Evolutionary conservation across 2,797 vertebrate genomes (phyloP), one percentile per base, ranked within the genome.

Genomic region (Enteromius mattozi): DNA sequence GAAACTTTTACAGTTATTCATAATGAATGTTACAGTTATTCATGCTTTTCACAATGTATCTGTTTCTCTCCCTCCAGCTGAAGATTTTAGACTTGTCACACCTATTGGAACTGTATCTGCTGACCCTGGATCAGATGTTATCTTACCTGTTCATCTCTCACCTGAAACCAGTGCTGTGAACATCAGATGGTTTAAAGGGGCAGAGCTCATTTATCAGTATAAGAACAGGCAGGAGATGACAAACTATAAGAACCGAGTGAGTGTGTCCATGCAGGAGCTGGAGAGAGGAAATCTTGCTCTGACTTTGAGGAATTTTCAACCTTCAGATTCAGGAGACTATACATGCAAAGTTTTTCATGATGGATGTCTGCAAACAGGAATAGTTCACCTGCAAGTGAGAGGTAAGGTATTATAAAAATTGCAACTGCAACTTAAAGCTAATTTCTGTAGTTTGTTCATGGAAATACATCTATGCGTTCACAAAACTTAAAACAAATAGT

Each of bases 281-380:
- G 14, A 40, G 47, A 85, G 17, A 27, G 87, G 88, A 82, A 86
- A 86, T 30, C 51, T 90, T 2, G 86, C 89, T 40, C 84, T 87
- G 37, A 72, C 42, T 9, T 70, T 83, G 42, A 86, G 63, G 47
- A 70, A 81, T 33, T n/a, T 83, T 47, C 9, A 70, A 3, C 51
- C 1, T 1, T 56, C 63, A 30, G 89, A 88, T 65, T 75, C 71
- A 9, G 84, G 86, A 21, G 37, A 42, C 4, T 87, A 88, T 72
- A 87, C 35, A 7, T 59, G 65, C 8, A 27, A 6, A 0, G 16
- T 56, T 1, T 70, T 30, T 30, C 35, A 70, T 13, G 33, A 42
- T 14, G 35, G n/a, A 56, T 24, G n/a, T 56, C 19, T 27, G 33
- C 13, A 9, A 1, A 56, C 35, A 8, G 66, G 30, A 56, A 3